These are phyloP conservation scores for Stichopus horrens DNA, from an alignment of 53 echinoderm and acorn worm species.

Conservation along the genomic window DNA sequence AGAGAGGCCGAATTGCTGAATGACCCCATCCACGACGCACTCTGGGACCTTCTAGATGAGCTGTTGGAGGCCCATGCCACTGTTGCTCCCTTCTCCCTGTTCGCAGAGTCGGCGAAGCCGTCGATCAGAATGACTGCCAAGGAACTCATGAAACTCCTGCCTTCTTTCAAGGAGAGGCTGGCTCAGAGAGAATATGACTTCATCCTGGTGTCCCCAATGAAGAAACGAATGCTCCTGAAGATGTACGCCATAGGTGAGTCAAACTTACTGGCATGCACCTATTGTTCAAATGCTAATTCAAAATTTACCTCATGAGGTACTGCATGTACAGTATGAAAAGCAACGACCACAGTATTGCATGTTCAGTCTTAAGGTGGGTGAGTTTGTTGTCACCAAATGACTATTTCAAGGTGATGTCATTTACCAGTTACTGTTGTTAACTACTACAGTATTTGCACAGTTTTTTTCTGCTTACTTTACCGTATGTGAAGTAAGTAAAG, in stretches of 20 bases:
- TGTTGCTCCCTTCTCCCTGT: constrained; percentile 83
- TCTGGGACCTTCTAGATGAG: constrained; percentile 97
- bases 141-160: constrained; percentile 88
- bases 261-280: too few species aligned
- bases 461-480: too few species aligned
- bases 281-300: too few species aligned
- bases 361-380: too few species aligned
- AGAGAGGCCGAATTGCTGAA: constrained; percentile 85
- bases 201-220: constrained; percentile 83
- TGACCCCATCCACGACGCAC: constrained; percentile 89
- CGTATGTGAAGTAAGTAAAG: too few species aligned
- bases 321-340: too few species aligned
- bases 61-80: constrained; percentile 93
- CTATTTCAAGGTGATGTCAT: too few species aligned
- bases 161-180: constrained; percentile 89
- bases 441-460: too few species aligned
- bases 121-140: constrained; percentile 88
- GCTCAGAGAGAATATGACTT: constrained; percentile 98
- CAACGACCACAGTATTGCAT: too few species aligned
- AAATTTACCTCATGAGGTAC: too few species aligned
- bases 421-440: too few species aligned
- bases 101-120: constrained; percentile 83
- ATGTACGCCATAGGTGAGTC: constrained; percentile 89
- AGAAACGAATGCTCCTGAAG: constrained; percentile 89
- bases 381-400: too few species aligned